These are phyloP conservation scores for Chaetops frenatus DNA, from an alignment of 2,113 vertebrate species.

Conservation along the genomic window DNA sequence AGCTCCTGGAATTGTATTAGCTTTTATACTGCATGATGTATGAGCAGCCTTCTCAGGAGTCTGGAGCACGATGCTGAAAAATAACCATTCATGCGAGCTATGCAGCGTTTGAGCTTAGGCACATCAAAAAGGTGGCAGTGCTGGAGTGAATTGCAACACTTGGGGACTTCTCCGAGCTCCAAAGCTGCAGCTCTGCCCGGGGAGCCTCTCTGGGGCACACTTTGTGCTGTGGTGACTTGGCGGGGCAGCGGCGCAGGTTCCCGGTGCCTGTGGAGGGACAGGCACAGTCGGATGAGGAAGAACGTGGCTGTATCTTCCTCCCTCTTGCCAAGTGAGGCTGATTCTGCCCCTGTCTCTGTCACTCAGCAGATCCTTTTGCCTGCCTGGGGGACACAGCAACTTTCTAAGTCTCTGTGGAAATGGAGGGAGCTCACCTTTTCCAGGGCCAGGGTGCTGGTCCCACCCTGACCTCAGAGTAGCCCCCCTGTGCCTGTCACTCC, in stretches of 20 bases:
- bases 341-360: background rate
- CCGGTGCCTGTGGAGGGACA: background rate
- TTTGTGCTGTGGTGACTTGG: background rate
- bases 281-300: fast-evolving
- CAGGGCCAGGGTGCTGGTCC: fast-evolving
- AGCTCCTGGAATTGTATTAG: conserved; percentile 34
- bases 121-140: background rate
- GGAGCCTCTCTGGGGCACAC: background rate
- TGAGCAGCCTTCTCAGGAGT: conserved; percentile 4
- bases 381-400: too few species aligned
- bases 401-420: background rate
- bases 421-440: background rate
- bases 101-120: background rate
- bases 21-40: conserved; percentile 28
- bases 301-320: background rate
- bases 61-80: background rate
- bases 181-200: background rate
- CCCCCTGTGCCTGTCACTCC: fast-evolving
- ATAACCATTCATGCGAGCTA: background rate
- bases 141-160: background rate
- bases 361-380: background rate
- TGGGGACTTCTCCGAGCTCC: background rate
- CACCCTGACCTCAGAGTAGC: background rate
- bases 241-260: fast-evolving
- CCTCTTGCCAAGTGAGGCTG: fast-evolving